A percentile compares a stretch with the other conserved stretches of the same genome.
Evolutionary conservation across 2,797 vertebrate genomes (phyloP).

Genomic region (Helicolenus hilgendorfi): DNA sequence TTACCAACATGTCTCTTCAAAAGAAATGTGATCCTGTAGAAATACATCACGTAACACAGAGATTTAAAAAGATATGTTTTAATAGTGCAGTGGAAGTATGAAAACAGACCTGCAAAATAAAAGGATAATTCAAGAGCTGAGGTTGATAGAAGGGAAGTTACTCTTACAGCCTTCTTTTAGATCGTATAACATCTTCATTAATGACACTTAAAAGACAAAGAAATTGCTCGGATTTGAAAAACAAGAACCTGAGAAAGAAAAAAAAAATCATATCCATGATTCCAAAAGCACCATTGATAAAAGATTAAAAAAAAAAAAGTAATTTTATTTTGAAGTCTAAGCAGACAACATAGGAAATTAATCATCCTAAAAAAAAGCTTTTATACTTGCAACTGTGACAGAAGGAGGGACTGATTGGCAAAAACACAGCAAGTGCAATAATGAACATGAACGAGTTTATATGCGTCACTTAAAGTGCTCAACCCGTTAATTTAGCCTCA

Average conservation of each 20-base stretch:
- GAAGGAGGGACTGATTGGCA: slow-evolving; percentile 24
- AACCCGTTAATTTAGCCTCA: slow-evolving; percentile 4
- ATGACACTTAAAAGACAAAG: slow-evolving; percentile 51
- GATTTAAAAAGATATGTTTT: slow-evolving; percentile 71
- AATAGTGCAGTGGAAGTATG: slow-evolving; percentile 78
- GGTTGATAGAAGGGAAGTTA: slow-evolving; percentile 34
- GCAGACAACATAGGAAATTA: not conserved
- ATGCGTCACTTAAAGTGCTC: slow-evolving; percentile 55
- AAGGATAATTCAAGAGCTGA: slow-evolving; percentile 52
- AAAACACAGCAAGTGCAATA: slow-evolving; percentile 35
- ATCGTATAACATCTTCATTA: slow-evolving; percentile 46
- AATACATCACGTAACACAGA: not conserved
- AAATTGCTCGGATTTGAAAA: slow-evolving; percentile 35
- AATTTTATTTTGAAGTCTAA: not conserved
- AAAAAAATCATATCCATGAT: slow-evolving; percentile 32
- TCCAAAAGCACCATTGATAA: slow-evolving; percentile 66
- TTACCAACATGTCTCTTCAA: not conserved
- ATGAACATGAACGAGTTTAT: slow-evolving; percentile 19
- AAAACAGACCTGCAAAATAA: slow-evolving; percentile 66
- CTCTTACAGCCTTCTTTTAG: slow-evolving; percentile 37
- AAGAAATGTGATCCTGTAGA: not conserved
- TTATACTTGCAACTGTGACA: not conserved
- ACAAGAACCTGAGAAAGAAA: slow-evolving; percentile 77
- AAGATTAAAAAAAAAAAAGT: not conserved
- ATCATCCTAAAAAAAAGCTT: slow-evolving; percentile 3